These are phyloP conservation scores for Eumeta japonica DNA, from an alignment of 1,140 invertebrate genomes.

Conservation along the genomic window DNA sequence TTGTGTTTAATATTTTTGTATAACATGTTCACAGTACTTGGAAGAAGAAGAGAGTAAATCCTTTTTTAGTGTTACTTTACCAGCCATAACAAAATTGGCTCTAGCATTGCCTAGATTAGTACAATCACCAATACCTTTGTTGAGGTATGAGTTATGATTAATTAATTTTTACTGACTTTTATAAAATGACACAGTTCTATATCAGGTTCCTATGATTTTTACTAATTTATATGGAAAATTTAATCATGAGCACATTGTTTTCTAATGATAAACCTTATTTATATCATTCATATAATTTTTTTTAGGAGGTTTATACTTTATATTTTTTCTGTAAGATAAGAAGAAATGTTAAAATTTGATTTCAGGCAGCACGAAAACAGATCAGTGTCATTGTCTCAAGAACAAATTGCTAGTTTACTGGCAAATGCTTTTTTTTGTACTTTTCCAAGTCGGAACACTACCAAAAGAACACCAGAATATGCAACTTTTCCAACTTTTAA, in stretches of 20 bases:
- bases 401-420: conserved; percentile 83
- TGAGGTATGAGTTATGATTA: conserved; percentile 33
- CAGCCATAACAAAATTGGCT: conserved; percentile 76
- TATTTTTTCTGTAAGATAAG: background rate
- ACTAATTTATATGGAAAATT: background rate
- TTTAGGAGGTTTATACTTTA: too few relatives aligned
- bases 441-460: conserved; percentile 79
- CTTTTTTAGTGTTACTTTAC: conserved; percentile 77
- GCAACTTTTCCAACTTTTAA: conserved; percentile 82
- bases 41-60: conserved; percentile 67
- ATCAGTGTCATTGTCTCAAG: conserved; percentile 67
- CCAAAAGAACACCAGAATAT: conserved; percentile 67
- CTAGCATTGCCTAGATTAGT: conserved; percentile 75
- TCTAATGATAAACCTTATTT: background rate
- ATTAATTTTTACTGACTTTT: conserved; percentile 2
- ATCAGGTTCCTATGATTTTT: too few relatives aligned
- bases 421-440: conserved; percentile 97
- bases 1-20: too few relatives aligned
- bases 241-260: background rate
- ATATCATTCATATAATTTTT: too few relatives aligned
- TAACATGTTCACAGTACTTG: too few relatives aligned
- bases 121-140: conserved; percentile 72
- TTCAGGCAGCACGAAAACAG: conserved; percentile 44
- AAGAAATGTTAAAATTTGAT: conserved; percentile 10
- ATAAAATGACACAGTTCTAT: too few relatives aligned